These are phyloP conservation scores for Oxyura jamaicensis DNA, from an alignment of 2,113 vertebrate species.

Conservation along the genomic window DNA sequence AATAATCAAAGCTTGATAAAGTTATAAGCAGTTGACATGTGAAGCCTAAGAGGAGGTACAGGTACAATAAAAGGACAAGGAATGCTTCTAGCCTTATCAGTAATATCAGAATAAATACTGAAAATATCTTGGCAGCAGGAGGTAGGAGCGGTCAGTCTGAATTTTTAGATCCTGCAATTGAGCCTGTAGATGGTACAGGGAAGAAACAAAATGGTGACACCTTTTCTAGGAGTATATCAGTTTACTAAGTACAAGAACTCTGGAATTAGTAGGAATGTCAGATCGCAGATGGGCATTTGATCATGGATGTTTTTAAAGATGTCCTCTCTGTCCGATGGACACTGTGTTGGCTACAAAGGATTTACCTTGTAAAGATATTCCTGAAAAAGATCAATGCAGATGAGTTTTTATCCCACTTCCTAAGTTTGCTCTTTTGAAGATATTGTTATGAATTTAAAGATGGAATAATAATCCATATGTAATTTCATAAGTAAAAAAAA, in stretches of 20 bases:
- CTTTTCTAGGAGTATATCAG: background rate
- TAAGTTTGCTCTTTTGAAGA: constrained; percentile 32
- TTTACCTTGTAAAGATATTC: background rate
- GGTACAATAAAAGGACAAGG: background rate
- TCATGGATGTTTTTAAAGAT: constrained; percentile 6
- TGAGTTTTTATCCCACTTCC: constrained; percentile 28
- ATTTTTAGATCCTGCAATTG: background rate
- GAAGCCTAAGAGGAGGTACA: background rate
- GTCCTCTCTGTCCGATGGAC: background rate
- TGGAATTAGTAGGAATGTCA: background rate
- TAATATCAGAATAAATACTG: background rate
- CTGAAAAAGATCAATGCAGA: background rate
- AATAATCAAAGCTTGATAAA: constrained; percentile 2
- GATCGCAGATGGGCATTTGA: background rate
- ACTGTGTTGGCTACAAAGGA: background rate
- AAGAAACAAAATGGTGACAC: background rate
- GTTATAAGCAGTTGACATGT: background rate
- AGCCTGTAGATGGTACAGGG: background rate
- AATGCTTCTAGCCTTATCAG: background rate
- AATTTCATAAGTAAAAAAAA: constrained; percentile 38
- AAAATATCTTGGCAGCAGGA: background rate
- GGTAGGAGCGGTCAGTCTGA: background rate
- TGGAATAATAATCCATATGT: constrained; percentile 22
- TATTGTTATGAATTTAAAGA: constrained; percentile 32
- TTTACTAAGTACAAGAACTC: background rate